Evolutionary conservation across 1,140 invertebrate genomes (phyloP).

Genomic region (Scaptomyza graminum): DNA sequence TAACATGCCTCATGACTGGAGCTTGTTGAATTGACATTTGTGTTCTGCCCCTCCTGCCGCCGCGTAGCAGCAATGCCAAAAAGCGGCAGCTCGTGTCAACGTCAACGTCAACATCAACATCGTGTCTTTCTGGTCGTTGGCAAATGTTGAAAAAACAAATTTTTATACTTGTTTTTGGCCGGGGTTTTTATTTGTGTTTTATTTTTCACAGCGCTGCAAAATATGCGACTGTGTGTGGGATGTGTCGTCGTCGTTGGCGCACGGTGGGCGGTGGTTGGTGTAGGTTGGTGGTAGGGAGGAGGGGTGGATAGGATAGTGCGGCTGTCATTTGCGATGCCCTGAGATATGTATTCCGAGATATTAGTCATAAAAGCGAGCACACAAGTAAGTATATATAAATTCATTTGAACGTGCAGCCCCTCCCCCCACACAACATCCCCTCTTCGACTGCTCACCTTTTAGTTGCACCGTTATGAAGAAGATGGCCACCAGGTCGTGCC

Average conservation of each 20-base stretch:
- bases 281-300: background rate
- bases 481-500: slow-evolving; percentile 73
- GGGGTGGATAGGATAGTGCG: slow-evolving; percentile 56
- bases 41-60: slow-evolving; percentile 8
- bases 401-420: slow-evolving; percentile 70
- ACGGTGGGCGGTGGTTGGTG: background rate
- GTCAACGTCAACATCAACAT: slow-evolving; percentile 37
- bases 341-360: slow-evolving; percentile 80
- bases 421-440: background rate
- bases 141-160: slow-evolving; percentile 83
- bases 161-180: slow-evolving; percentile 79
- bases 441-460: slow-evolving; percentile 4
- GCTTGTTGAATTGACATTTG: slow-evolving; percentile 25
- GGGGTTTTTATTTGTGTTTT: slow-evolving; percentile 75
- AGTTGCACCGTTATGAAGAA: slow-evolving; percentile 71
- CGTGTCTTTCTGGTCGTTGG: slow-evolving; percentile 67
- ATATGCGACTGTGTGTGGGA: slow-evolving; percentile 52
- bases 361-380: slow-evolving; percentile 78
- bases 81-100: slow-evolving; percentile 37
- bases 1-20: slow-evolving; percentile 41
- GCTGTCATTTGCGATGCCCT: slow-evolving; percentile 47
- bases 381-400: slow-evolving; percentile 57
- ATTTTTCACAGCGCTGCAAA: slow-evolving; percentile 79
- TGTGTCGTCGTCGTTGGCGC: slow-evolving; percentile 22
- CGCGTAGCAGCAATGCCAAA: slow-evolving; percentile 39